phyloP scores from a whole-genome alignment of 2,888 invertebrate genomes.

The Nysson spinosus region DNA sequence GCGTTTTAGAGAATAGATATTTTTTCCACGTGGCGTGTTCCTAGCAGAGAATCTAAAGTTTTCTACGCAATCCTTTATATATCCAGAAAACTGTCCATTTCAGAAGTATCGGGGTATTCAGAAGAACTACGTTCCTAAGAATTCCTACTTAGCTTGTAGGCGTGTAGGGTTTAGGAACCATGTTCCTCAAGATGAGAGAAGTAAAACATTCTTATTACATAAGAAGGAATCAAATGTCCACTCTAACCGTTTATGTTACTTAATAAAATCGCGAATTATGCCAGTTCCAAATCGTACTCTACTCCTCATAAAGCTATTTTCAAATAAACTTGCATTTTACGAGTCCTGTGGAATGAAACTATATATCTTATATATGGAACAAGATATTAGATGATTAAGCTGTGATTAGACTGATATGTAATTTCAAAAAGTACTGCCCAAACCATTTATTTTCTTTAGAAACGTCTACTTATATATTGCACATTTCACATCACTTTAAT shows the following conservation, averaged over 20 bases:
- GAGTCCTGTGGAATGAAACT: constrained; percentile 28
- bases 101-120: constrained; percentile 33
- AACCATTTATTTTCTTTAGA: too few species aligned
- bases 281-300: constrained; percentile 7
- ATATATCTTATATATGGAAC: constrained; percentile 4
- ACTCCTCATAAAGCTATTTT: constrained; percentile 30
- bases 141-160: constrained; percentile 20
- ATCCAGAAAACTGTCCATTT: constrained; percentile 32
- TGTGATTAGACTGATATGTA: constrained; percentile 40
- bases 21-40: constrained; percentile 57
- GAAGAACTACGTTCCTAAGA: constrained; percentile 47
- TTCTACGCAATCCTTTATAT: constrained; percentile 48
- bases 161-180: constrained; percentile 47
- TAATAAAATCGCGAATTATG: constrained; percentile 3
- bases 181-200: constrained; percentile 47
- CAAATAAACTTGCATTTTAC: constrained; percentile 7
- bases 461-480: too few species aligned
- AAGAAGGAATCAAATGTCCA: constrained; percentile 41
- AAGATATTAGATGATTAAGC: constrained; percentile 32
- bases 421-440: too few species aligned
- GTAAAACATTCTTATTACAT: constrained; percentile 26
- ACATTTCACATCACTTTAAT: too few species aligned
- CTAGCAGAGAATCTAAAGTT: constrained; percentile 60
- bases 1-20: constrained; percentile 47
- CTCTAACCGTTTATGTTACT: constrained; percentile 46